These are phyloP conservation scores for Hydrolagus colliei DNA, from an alignment of 2,797 vertebrate genomes.

Conservation along the genomic window DNA sequence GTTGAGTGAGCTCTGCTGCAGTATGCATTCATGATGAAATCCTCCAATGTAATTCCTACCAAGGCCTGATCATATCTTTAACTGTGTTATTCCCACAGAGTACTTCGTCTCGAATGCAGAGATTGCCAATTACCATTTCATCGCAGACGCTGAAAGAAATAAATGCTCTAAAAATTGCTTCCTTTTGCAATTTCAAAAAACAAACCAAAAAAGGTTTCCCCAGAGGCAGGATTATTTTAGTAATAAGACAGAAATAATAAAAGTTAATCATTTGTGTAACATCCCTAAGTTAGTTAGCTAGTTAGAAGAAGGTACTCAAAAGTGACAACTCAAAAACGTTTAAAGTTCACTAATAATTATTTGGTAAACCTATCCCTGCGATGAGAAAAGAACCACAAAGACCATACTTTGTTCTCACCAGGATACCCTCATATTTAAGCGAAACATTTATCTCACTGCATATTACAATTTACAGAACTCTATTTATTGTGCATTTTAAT, in stretches of 20 bases:
- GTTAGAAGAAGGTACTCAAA: background rate
- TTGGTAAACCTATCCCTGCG: background rate
- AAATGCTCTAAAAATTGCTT: background rate
- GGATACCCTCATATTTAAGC: background rate
- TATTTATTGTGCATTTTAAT: background rate
- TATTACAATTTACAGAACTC: background rate
- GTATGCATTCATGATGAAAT: too few relatives aligned
- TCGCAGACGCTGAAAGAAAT: slow-evolving; percentile 1
- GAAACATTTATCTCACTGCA: background rate
- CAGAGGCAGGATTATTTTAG: background rate
- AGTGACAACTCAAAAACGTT: too few relatives aligned
- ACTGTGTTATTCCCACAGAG: background rate
- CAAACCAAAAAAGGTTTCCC: background rate
- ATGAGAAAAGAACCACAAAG: background rate
- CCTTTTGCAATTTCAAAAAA: background rate
- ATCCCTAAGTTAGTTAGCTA: background rate
- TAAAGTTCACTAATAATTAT: background rate
- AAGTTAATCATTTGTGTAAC: background rate
- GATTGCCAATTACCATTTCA: background rate
- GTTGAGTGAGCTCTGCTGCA: background rate
- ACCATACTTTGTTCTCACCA: background rate
- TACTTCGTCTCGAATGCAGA: background rate
- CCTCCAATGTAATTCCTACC: background rate
- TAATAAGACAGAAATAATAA: too few relatives aligned
- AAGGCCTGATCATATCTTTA: background rate